Evolutionary conservation across 2,888 invertebrate genomes (phyloP).

Genomic region (Gnatocerus cornutus): DNA sequence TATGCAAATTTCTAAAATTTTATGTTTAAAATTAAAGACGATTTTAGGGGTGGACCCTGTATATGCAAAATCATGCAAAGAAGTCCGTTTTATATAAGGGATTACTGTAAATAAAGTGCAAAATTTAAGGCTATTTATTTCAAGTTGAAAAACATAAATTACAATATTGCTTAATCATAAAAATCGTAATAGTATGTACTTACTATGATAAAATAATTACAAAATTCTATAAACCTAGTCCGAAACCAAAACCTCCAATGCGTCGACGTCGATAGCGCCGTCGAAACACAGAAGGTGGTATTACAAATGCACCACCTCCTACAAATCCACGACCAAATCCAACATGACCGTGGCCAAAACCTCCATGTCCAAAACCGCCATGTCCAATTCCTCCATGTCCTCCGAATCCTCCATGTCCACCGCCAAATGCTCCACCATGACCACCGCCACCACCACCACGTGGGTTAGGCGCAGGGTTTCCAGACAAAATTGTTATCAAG

Average conservation of each 20-base stretch:
- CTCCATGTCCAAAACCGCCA: constrained; percentile 36
- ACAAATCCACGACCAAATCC: constrained; percentile 6
- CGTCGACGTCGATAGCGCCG: neutral
- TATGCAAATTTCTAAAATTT: too few relatives aligned
- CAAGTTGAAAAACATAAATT: too few relatives aligned
- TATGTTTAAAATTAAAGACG: too few relatives aligned
- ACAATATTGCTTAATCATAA: too few relatives aligned
- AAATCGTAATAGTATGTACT: too few relatives aligned
- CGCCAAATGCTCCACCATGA: constrained; percentile 1
- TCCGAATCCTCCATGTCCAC: constrained; percentile 6
- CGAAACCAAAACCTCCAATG: constrained; percentile 4
- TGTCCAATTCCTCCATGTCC: constrained; percentile 9
- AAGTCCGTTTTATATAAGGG: too few relatives aligned
- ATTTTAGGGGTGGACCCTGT: too few relatives aligned
- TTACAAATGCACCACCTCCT: constrained; percentile 17
- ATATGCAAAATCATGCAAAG: too few relatives aligned
- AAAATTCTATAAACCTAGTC: neutral
- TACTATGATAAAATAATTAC: too few relatives aligned
- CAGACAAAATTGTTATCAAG: neutral
- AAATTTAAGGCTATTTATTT: too few relatives aligned
- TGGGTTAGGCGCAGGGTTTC: neutral
- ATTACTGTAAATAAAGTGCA: too few relatives aligned
- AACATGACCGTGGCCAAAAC: constrained; percentile 26
- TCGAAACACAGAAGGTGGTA: constrained; percentile 10
- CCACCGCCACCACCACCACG: constrained; percentile 6